Evolutionary conservation across 2,888 invertebrate genomes (phyloP).

Genomic region (Plagodis pulveraria): DNA sequence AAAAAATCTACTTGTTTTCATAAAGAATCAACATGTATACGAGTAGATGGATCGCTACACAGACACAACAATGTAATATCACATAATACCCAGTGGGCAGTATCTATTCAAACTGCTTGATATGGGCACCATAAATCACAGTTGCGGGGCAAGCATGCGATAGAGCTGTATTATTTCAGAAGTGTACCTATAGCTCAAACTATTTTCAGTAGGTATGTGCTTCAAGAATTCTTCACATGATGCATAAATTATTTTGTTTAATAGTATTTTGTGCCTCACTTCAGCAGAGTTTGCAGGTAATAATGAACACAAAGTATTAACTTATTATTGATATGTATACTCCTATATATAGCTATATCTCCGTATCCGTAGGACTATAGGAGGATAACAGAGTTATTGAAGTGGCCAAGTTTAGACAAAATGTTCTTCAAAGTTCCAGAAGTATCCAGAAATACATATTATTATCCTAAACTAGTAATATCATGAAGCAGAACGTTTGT

Average conservation of each 20-base stretch:
- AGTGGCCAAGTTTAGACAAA: too few species aligned
- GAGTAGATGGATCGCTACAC: slow-evolving; percentile 24
- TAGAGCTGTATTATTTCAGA: slow-evolving; percentile 10
- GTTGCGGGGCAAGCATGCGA: slow-evolving; percentile 22
- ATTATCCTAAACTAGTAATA: too few species aligned
- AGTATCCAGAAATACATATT: neutral
- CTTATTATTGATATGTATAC: too few species aligned
- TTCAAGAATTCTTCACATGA: neutral
- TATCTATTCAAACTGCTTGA: slow-evolving; percentile 15
- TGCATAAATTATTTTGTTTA: slow-evolving; percentile 5
- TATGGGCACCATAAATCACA: slow-evolving; percentile 29
- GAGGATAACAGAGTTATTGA: too few species aligned
- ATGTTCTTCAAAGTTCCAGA: too few species aligned
- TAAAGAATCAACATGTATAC: slow-evolving; percentile 29
- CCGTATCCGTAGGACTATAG: too few species aligned
- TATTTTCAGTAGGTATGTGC: slow-evolving; percentile 8
- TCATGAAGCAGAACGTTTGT: too few species aligned
- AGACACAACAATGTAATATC: slow-evolving; percentile 31
- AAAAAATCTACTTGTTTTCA: too few species aligned
- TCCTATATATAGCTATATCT: too few species aligned
- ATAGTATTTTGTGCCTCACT: slow-evolving; percentile 14
- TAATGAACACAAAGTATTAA: neutral
- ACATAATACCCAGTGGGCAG: slow-evolving; percentile 32
- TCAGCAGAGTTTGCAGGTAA: slow-evolving; percentile 37
- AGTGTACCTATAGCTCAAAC: neutral